phyloP scores from a whole-genome alignment of 2,888 invertebrate species.

The Sabatieria punctata region DNA sequence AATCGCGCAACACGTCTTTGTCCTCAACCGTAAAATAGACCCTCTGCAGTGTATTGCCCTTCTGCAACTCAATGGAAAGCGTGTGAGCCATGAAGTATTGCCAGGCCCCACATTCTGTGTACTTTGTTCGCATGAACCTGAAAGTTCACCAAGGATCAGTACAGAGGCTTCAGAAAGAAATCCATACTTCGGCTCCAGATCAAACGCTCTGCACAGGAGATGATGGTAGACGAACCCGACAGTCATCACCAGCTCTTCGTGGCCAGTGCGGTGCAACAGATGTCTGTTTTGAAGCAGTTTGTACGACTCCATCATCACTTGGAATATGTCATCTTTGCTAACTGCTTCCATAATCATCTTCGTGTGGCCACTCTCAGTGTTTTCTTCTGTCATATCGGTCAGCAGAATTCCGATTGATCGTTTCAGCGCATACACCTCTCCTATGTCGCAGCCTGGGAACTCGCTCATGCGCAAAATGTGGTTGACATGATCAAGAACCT shows the following conservation, averaged over 20 bases:
- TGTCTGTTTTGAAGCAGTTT: slow-evolving; percentile 11
- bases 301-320: slow-evolving; percentile 27
- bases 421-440: slow-evolving; percentile 26
- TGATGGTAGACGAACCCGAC: slow-evolving; percentile 33
- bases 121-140: no score
- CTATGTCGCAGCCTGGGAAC: slow-evolving; percentile 24
- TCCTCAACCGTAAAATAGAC: slow-evolving; percentile 32
- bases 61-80: slow-evolving; percentile 32
- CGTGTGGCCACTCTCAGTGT: slow-evolving; percentile 23
- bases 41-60: slow-evolving; percentile 31
- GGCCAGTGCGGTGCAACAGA: not conserved
- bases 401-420: slow-evolving; percentile 26
- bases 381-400: slow-evolving; percentile 31
- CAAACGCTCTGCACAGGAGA: slow-evolving; percentile 30
- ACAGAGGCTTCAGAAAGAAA: no score
- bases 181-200: slow-evolving; percentile 25
- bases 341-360: slow-evolving; percentile 28
- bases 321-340: slow-evolving; percentile 24
- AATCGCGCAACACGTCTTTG: slow-evolving; percentile 30
- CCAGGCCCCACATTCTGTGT: no score
- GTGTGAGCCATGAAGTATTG: slow-evolving; percentile 23
- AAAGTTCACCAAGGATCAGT: no score
- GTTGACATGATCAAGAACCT: slow-evolving; percentile 34
- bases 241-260: slow-evolving; percentile 19
- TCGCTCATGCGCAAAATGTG: slow-evolving; percentile 27